Base-by-base conservation (phyloP, 1,140 invertebrate species). In the Calephelis virginiensis region DNA sequence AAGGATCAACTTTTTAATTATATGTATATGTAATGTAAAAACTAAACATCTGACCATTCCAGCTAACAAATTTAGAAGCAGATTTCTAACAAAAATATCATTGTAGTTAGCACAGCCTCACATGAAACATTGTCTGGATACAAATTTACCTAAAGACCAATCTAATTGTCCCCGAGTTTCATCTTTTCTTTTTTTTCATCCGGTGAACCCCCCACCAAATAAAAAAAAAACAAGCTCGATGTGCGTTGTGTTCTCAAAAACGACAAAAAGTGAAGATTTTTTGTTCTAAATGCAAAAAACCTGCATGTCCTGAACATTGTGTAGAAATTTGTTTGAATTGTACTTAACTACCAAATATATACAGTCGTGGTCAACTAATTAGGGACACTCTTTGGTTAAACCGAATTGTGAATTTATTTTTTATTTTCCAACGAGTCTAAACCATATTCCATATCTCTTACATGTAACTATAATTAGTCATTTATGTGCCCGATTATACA, bases 201-300 rank as follows among this genome's bases (percentile, higher is more conserved):
- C 12, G 37, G 64, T 48, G 69, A 64, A 64, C 28, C 56, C 56
- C 48, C 66, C 46, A 12, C 59, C 17, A 71, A 71, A 68, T 71
- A 68, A 28, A 11, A 63, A 43, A 71, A 71, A 43, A 28, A 28
- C 63, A 71, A 71, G 50, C 66, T 43, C 47, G 66, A 60, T 68
- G 70, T 68, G 66, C 61, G 28, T 67, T 63, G 17, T 71, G 61
- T 45, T 38, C 56, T 66, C 38, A 71, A 68, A 56, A 65, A 67
- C n/a, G 60, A 63, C 50, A 71, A 68, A 71, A 71, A 71, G 60
- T 66, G 4, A 68, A 71, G 50, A 66, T 65, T 68, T 61, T 61
- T 45, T 65, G 69, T 61, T 62, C 65, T 50, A 71, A 71, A 71
- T 71, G 65, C 46, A 62, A 64, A 49, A 53, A n/a, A 43, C 68